Percentiles rank a stretch among this genome's conserved stretches.
Evolutionary conservation across 2,888 invertebrate species (phyloP).

Genomic region (Listrodromus nycthemerus): DNA sequence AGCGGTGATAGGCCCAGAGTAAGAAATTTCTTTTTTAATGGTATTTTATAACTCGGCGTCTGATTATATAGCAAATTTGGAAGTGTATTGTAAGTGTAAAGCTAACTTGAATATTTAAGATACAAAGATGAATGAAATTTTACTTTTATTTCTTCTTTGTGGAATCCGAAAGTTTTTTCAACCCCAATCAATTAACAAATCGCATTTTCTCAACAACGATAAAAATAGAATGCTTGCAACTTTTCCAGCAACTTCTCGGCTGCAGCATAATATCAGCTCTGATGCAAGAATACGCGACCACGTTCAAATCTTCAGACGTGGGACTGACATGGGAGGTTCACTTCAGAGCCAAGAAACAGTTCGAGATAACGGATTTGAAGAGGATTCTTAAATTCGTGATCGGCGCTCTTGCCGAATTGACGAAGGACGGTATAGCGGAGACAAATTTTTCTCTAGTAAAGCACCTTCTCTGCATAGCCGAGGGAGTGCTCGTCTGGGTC

Average conservation of each 20-base stretch:
- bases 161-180: too few species aligned
- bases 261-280: constrained; percentile 93
- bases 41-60: too few species aligned
- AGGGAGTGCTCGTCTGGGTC: constrained; percentile 93
- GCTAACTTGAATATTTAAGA: too few species aligned
- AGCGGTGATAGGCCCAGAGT: constrained; percentile 89
- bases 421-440: constrained; percentile 85
- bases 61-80: too few species aligned
- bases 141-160: too few species aligned
- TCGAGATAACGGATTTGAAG: constrained; percentile 92
- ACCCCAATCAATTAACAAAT: background rate
- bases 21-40: constrained; percentile 66
- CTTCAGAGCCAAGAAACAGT: constrained; percentile 92
- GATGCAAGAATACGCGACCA: constrained; percentile 95
- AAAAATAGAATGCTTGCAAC: background rate
- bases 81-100: too few species aligned
- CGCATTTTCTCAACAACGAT: background rate
- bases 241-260: constrained; percentile 90
- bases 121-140: too few species aligned
- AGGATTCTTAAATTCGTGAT: constrained; percentile 91
- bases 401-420: constrained; percentile 87
- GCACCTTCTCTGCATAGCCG: constrained; percentile 91
- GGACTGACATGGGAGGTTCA: constrained; percentile 96
- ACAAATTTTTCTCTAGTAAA: constrained; percentile 88
- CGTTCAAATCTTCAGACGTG: constrained; percentile 93